Evolutionary conservation across 2,797 vertebrate genomes (phyloP).

Genomic region (Sebastes umbrosus): DNA sequence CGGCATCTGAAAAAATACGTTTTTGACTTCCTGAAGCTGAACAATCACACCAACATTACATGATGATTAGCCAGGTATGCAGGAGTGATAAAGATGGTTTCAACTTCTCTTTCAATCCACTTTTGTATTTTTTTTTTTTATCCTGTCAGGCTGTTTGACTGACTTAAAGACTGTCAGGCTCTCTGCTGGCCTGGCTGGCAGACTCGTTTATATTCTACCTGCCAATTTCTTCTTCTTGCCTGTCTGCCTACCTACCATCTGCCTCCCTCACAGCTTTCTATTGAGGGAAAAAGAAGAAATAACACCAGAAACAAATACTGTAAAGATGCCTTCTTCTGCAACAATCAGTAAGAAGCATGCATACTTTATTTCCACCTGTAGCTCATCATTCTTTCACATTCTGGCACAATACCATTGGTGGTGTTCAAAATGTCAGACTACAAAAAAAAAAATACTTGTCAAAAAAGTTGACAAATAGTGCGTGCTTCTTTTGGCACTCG

Average conservation of each 20-base stretch:
- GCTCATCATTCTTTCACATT: neutral
- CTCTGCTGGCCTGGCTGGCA: neutral
- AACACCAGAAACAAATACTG: neutral
- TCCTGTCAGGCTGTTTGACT: neutral
- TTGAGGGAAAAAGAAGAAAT: conserved; percentile 15
- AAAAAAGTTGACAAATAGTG: neutral
- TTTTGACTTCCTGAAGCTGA: neutral
- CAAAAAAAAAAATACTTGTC: no score
- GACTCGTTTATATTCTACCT: conserved; percentile 42
- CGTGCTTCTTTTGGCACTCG: neutral
- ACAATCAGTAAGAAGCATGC: neutral
- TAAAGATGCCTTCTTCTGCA: neutral
- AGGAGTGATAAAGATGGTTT: neutral
- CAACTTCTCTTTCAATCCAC: neutral
- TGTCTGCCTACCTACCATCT: conserved; percentile 64
- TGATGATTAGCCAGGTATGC: neutral
- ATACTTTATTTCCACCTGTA: neutral
- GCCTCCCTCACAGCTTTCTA: conserved; percentile 24
- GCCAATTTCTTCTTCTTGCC: conserved; percentile 44
- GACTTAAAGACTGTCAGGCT: neutral
- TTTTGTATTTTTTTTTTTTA: neutral
- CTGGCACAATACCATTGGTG: neutral
- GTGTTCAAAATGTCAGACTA: neutral
- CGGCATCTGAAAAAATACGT: neutral
- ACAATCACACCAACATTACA: neutral